A percentile compares a stretch with the other conserved stretches of the same genome.
These are phyloP conservation scores for Trichomycterus rosablanca DNA, from an alignment of 2,113 vertebrate genomes.

Conservation along the genomic window DNA sequence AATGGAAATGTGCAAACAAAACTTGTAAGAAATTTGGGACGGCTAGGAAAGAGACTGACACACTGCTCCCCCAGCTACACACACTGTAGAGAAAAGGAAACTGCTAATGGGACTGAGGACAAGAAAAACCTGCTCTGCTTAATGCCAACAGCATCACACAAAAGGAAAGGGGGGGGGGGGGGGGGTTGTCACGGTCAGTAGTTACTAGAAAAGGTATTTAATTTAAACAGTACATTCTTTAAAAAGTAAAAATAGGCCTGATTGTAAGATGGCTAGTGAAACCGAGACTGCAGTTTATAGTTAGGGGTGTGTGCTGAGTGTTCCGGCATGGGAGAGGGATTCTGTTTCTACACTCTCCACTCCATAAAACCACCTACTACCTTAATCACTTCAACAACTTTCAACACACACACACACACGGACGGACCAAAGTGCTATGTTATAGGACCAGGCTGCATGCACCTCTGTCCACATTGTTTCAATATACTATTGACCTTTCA, in stretches of 20 bases:
- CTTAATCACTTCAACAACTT: conserved; percentile 45
- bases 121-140: conserved; percentile 10
- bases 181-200: neutral
- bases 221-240: neutral
- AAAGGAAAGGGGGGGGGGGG: no score
- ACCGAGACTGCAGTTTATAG: neutral
- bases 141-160: neutral
- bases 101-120: conserved; percentile 3
- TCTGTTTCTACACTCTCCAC: conserved; percentile 32
- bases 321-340: conserved; percentile 60
- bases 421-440: no score
- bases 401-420: conserved; percentile 48
- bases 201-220: neutral
- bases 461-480: neutral
- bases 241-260: neutral
- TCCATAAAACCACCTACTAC: conserved; percentile 47
- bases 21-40: conserved; percentile 58
- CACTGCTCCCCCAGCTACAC: conserved; percentile 45
- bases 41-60: conserved; percentile 52
- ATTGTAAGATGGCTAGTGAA: neutral
- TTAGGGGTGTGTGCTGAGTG: conserved; percentile 8
- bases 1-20: conserved; percentile 51
- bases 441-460: neutral
- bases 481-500: conserved; percentile 5
- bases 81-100: neutral